These are phyloP conservation scores for Oeneis ivallda DNA, from an alignment of 2,888 invertebrate species.

Conservation along the genomic window DNA sequence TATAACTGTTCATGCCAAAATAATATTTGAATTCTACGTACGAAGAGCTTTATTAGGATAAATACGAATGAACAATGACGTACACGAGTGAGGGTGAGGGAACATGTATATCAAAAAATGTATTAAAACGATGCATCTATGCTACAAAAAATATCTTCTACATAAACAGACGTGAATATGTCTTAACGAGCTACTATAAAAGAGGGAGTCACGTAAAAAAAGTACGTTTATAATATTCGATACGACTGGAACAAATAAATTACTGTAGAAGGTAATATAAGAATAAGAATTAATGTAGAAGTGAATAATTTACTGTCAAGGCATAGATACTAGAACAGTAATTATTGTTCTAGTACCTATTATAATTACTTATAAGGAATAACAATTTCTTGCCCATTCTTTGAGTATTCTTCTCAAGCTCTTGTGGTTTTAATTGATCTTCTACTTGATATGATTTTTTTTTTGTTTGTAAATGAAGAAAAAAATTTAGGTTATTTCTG, in stretches of 20 bases:
- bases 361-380: too few species aligned
- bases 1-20: background rate
- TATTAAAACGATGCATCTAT: slow-evolving; percentile 11
- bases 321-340: too few species aligned
- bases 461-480: too few species aligned
- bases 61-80: slow-evolving; percentile 4
- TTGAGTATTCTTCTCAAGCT: too few species aligned
- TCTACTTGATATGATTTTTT: too few species aligned
- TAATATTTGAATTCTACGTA: background rate
- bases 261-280: background rate
- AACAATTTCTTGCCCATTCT: too few species aligned
- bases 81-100: background rate
- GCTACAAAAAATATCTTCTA: slow-evolving; percentile 58
- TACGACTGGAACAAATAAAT: slow-evolving; percentile 41
- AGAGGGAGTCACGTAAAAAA: slow-evolving; percentile 57
- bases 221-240: slow-evolving; percentile 45
- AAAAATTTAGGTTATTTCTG: too few species aligned
- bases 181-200: slow-evolving; percentile 72
- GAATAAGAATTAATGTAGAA: background rate
- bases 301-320: too few species aligned
- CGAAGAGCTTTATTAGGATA: background rate
- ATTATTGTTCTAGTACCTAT: too few species aligned
- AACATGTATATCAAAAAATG: slow-evolving; percentile 3
- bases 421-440: too few species aligned
- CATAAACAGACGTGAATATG: slow-evolving; percentile 70